These are phyloP conservation scores for Zoanthus sansibaricus DNA, from an alignment of 92 coral and sea anemone species.

Conservation along the genomic window DNA sequence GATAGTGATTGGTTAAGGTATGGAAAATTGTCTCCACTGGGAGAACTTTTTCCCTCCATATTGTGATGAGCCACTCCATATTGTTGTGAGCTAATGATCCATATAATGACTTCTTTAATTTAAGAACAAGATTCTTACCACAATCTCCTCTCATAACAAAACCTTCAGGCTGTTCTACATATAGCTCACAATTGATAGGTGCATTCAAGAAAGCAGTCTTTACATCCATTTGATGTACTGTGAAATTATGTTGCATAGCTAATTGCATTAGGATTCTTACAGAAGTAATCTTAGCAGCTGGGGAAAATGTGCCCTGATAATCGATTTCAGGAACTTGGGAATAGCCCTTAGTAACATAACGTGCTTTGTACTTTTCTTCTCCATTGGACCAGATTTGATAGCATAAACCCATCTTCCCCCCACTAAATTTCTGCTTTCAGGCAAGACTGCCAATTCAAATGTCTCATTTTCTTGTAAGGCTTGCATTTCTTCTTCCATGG, in stretches of 20 bases:
- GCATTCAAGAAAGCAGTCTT: background rate
- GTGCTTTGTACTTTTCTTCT: conserved; percentile 50
- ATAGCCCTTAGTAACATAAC: background rate
- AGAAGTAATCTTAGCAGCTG: conserved; percentile 53
- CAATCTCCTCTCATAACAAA: background rate
- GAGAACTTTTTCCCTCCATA: no score
- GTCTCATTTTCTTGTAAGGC: conserved; percentile 50
- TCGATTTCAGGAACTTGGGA: conserved; percentile 51
- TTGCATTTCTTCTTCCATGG: conserved; percentile 36
- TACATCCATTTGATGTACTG: background rate
- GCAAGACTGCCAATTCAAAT: conserved; percentile 56
- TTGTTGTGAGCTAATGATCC: no score
- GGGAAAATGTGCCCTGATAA: conserved; percentile 15
- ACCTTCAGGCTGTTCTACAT: background rate
- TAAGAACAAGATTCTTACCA: background rate
- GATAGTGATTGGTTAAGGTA: no score
- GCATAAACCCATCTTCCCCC: conserved; percentile 65
- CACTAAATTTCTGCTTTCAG: conserved; percentile 55
- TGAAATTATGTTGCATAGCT: conserved; percentile 19
- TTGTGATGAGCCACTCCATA: no score
- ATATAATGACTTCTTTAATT: no score
- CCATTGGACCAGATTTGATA: conserved; percentile 53
- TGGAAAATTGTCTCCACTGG: no score
- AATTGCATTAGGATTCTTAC: conserved; percentile 4
- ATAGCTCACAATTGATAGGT: no score